Base-by-base conservation (phyloP, 2,797 vertebrate species). In the Carcharodon carcharias region DNA sequence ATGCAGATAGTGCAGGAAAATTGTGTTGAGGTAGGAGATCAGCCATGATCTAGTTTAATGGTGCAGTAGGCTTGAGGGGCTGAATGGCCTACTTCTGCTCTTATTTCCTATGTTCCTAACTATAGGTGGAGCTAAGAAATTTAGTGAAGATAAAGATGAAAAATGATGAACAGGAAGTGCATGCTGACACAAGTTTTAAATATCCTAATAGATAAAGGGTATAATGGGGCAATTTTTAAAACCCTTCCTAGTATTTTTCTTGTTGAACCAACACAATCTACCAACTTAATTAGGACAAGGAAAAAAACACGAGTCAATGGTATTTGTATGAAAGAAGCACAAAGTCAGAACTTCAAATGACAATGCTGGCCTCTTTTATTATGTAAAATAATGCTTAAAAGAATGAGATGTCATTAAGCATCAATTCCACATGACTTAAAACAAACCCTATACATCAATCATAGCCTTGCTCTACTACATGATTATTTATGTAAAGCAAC, bases 351-450 rank as follows among this genome's bases (percentile, higher is more conserved):
- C 63, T 61, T 61, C 56, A 58, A 85, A 18, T 91, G 26, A 56
- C 28, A 61, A 65, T 40, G n/a, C n/a, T 67, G n/a, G 23, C 0
- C 23, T 67, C 7, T 40, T 65, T 93, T 12, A 67, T 93, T 45
- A 67, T 45, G 35, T 6, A 92, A 63, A 65, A 93, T 67, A 45
- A 67, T 67, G 23, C 82, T 50, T 26, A 50, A 85, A 85, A 85
- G 82, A 85, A 50, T 77, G 56, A 95, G 94, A 95, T 56, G 94
- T n/a, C 69, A 45, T 93, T 45, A 67, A 28, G n/a, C 63, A 93
- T 67, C 91, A 95, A 67, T 77, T 95, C 26, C 69, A 77, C 94
- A n/a, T n/a, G 94, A 95, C 73, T 77, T 35, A 56, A 31, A 35
- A 11, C 45, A 95, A 26, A 95, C 4, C 3, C 6, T 7, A 18